Evolutionary conservation across 1,140 invertebrate genomes (phyloP), one percentile per base, ranked within the genome.

Genomic region (Zeugodacus cucurbitae): DNA sequence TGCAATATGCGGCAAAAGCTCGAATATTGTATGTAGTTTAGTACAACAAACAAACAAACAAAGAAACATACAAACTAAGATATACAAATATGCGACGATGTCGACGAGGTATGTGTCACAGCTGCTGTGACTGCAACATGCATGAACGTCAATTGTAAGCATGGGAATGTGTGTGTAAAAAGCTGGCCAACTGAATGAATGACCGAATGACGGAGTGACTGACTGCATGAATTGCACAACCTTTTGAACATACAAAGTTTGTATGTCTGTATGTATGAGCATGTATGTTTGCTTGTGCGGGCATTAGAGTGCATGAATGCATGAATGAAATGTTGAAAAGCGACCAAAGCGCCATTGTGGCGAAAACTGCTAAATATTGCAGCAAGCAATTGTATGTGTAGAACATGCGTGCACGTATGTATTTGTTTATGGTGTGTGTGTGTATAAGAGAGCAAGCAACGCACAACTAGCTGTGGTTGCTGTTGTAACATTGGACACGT

Each of bases 311-410:
- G 29, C 10, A 67, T 67, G 62, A 67, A 29, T 67, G 29, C 62
- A 67, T 67, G 62, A 67, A 67, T 67, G 62, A 67, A 32, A 32
- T 67, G 62, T 32, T 67, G 62, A 67, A 67, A 67, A 67, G 62
- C 62, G 62, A 67, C 62, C 62, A 34, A 29, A 67, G 62, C 62
- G 29, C 62, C 62, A 67, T 32, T 32, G 62, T 67, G 62, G 62
- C 62, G 62, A 67, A 67, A 17, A 32, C 62, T 67, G 32, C 62
- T 67, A 34, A 67, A 67, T 67, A 67, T 67, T 67, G 62, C 62
- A 67, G 26, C 26, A 34, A 67, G 14, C 14, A 67, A 32, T 26
- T 67, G 26, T 4, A 32, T 17, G 14, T 67, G 22, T 62, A 54
- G 0, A 4, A 20, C 17, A 54, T 17, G 14, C 48, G 14, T 17